These are phyloP conservation scores for Orius laevigatus DNA, from an alignment of 1,140 invertebrate species.

Conservation along the genomic window DNA sequence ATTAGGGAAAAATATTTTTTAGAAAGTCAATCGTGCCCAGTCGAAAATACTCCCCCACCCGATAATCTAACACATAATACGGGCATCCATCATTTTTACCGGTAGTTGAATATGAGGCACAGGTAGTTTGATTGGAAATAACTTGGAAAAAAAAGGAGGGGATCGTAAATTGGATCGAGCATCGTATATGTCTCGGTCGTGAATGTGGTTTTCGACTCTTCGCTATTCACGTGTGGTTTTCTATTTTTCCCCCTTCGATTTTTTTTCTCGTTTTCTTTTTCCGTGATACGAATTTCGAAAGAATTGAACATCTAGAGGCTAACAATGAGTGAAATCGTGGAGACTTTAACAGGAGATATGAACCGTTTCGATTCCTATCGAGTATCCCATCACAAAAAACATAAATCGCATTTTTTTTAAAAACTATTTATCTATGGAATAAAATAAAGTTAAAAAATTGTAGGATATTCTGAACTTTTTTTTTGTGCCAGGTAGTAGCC, in stretches of 20 bases:
- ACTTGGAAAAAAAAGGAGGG: not conserved
- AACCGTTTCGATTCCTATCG: no score
- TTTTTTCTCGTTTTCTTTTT: not conserved
- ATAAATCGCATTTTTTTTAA: no score
- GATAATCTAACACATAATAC: not conserved
- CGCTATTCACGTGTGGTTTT: slow-evolving; percentile 10
- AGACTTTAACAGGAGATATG: no score
- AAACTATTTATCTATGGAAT: no score
- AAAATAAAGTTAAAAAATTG: no score
- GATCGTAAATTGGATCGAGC: not conserved
- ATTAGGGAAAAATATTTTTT: not conserved
- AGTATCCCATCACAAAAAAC: no score
- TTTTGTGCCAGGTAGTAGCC: no score
- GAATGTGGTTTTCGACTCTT: slow-evolving; percentile 9
- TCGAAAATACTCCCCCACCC: slow-evolving; percentile 2
- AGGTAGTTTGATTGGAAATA: slow-evolving; percentile 5
- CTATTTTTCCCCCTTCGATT: not conserved
- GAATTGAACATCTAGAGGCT: no score
- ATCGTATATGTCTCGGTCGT: slow-evolving; percentile 9
- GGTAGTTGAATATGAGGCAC: slow-evolving; percentile 1
- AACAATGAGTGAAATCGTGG: no score
- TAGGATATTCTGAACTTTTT: no score
- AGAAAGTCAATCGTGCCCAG: slow-evolving; percentile 3
- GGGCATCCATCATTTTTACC: not conserved
- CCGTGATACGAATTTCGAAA: not conserved